These are phyloP conservation scores for Drosophila arawakana DNA, from an alignment of 1,140 invertebrate species.

Conservation along the genomic window DNA sequence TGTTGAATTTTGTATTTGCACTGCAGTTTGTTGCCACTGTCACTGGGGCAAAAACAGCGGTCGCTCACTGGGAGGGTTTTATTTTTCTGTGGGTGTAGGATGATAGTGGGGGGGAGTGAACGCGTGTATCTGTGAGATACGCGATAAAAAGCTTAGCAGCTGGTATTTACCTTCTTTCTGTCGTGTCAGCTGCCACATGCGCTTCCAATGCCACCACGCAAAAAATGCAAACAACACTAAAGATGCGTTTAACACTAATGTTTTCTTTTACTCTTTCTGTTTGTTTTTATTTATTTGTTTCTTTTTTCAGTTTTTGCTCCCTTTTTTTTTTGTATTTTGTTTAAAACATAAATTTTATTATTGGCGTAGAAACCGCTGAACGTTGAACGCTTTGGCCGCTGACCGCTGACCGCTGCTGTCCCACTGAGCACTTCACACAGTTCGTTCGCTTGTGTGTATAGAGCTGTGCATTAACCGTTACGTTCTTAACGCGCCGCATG, in stretches of 20 bases:
- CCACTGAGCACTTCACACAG: background rate
- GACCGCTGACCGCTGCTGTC: conserved; percentile 25
- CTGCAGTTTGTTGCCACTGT: conserved; percentile 52
- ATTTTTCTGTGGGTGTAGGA: background rate
- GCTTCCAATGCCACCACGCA: conserved; percentile 11
- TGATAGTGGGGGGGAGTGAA: background rate
- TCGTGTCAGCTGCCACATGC: conserved; percentile 25
- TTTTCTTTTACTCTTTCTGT: conserved; percentile 26
- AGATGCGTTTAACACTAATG: conserved; percentile 54
- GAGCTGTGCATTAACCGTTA: conserved; percentile 48
- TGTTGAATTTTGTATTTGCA: conserved; percentile 50
- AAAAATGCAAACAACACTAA: conserved; percentile 11
- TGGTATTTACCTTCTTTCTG: conserved; percentile 42
- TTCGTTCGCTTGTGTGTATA: conserved; percentile 3
- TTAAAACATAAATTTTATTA: conserved; percentile 14
- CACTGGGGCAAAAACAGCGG: background rate
- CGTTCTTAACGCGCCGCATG: conserved; percentile 75
- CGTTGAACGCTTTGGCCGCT: conserved; percentile 7
- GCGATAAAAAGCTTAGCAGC: conserved; percentile 50
- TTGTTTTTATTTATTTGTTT: conserved; percentile 2
- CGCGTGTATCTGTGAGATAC: conserved; percentile 37
- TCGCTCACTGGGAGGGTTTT: background rate
- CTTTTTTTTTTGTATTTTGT: conserved; percentile 8
- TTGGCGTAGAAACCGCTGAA: conserved; percentile 26
- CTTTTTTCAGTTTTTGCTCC: background rate